phyloP scores from a whole-genome alignment of 1,140 invertebrate genomes.

The Fopius arisanus region DNA sequence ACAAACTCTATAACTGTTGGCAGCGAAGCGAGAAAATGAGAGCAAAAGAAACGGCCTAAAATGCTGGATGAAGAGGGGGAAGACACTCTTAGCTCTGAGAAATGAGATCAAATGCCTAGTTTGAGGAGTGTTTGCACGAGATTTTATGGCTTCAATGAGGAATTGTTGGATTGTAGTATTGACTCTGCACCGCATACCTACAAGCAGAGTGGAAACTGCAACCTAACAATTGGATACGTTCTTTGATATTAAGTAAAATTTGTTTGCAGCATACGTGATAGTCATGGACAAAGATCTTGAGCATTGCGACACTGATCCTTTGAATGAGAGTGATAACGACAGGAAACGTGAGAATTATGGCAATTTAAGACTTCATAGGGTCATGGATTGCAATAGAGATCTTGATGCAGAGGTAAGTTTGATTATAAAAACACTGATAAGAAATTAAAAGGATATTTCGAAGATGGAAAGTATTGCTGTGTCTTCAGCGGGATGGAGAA shows the following conservation, averaged over 20 bases:
- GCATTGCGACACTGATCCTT: slow-evolving; percentile 36
- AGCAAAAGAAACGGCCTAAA: slow-evolving; percentile 28
- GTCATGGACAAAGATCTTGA: slow-evolving; percentile 45
- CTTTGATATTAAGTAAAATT: not conserved
- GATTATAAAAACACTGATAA: too few relatives aligned
- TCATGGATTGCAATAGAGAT: slow-evolving; percentile 36
- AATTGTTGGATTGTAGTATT: not conserved
- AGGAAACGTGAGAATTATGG: slow-evolving; percentile 42
- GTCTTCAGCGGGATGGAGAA: slow-evolving; percentile 46
- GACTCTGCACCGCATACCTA: not conserved
- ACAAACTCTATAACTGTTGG: slow-evolving; percentile 20
- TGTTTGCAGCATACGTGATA: slow-evolving; percentile 24
- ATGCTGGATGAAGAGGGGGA: not conserved
- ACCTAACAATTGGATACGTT: too few relatives aligned
- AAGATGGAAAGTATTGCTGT: too few relatives aligned
- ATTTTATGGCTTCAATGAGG: not conserved
- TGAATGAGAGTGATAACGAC: slow-evolving; percentile 45
- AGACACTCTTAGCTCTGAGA: not conserved
- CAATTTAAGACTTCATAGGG: slow-evolving; percentile 38
- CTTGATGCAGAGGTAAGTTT: slow-evolving; percentile 25
- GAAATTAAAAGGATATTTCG: too few relatives aligned
- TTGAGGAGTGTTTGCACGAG: not conserved
- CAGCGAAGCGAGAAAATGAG: slow-evolving; percentile 32
- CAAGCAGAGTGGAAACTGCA: too few relatives aligned
- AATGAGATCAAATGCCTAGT: slow-evolving; percentile 26